Conservation (phyloP, 2,888 invertebrate species). For the Philonicus albiceps region DNA sequence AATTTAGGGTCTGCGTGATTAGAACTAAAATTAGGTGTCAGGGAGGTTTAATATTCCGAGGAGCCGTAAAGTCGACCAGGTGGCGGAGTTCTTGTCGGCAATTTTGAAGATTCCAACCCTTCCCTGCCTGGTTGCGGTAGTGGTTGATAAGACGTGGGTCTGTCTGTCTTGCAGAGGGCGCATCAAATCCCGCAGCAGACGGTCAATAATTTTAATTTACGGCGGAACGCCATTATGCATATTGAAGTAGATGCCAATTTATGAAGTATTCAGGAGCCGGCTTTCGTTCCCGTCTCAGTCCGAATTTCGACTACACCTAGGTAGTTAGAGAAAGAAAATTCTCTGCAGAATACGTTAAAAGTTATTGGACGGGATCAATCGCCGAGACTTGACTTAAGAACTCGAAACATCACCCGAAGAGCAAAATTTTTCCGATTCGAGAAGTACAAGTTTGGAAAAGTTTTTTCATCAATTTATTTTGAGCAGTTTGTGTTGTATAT, state of each 20-base stretch:
- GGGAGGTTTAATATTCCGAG: constrained; percentile 15
- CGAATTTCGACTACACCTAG: background rate
- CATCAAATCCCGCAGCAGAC: background rate
- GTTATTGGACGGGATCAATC: background rate
- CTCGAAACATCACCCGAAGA: background rate
- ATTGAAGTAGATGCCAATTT: background rate
- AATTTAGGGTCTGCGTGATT: constrained; percentile 40
- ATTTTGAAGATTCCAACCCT: background rate
- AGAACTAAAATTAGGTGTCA: constrained; percentile 26
- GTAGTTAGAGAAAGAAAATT: background rate
- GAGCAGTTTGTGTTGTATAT: background rate
- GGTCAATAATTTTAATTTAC: background rate
- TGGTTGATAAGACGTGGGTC: background rate
- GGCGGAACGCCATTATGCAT: background rate
- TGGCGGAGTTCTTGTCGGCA: background rate
- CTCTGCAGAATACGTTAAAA: background rate
- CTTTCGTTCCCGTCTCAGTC: background rate
- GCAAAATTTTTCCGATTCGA: background rate
- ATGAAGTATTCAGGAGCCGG: background rate
- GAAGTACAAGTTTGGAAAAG: background rate
- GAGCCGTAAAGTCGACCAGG: constrained; percentile 17
- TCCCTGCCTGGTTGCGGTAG: background rate
- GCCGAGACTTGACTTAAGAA: background rate
- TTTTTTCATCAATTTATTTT: constrained; percentile 16
- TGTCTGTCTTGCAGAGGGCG: background rate